These are phyloP conservation scores for Caenorhabditis wallacei DNA, from an alignment of 2,888 invertebrate species.

Conservation along the genomic window DNA sequence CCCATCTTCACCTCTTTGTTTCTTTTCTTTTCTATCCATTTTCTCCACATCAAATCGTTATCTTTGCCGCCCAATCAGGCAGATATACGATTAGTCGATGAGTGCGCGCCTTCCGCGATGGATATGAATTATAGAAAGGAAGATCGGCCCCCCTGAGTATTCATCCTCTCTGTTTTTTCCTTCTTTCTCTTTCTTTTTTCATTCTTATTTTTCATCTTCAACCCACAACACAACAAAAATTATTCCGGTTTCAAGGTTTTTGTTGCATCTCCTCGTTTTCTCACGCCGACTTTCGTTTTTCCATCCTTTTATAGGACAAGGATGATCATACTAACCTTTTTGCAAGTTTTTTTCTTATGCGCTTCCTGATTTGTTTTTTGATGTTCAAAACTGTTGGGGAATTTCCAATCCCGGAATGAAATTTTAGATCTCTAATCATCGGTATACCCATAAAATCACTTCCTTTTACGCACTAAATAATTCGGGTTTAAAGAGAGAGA, in stretches of 20 bases:
- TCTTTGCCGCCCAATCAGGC: constrained; percentile 58
- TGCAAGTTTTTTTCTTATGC: constrained; percentile 17
- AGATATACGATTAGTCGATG: constrained; percentile 58
- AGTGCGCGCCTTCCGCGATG: constrained; percentile 39
- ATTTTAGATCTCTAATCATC: background rate
- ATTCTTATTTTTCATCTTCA: background rate
- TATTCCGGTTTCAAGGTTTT: constrained; percentile 42
- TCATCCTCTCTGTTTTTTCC: background rate
- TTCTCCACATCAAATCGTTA: constrained; percentile 37
- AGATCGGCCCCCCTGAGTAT: constrained; percentile 6
- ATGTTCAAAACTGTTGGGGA: too few relatives aligned
- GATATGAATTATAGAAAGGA: constrained; percentile 44
- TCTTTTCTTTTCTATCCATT: background rate
- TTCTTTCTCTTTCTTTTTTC: background rate
- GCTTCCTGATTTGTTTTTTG: constrained; percentile 1
- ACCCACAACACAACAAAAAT: constrained; percentile 13
- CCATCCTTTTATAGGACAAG: constrained; percentile 11
- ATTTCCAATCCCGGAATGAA: background rate
- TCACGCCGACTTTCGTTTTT: constrained; percentile 12
- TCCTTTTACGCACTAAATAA: constrained; percentile 14
- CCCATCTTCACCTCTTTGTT: constrained; percentile 18
- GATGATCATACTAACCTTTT: constrained; percentile 17
- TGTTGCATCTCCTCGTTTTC: constrained; percentile 33
- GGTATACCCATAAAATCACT: constrained; percentile 13
- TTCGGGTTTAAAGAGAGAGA: constrained; percentile 19